Base-by-base conservation (phyloP, 1,140 invertebrate species). In the Coboldia fuscipes region DNA sequence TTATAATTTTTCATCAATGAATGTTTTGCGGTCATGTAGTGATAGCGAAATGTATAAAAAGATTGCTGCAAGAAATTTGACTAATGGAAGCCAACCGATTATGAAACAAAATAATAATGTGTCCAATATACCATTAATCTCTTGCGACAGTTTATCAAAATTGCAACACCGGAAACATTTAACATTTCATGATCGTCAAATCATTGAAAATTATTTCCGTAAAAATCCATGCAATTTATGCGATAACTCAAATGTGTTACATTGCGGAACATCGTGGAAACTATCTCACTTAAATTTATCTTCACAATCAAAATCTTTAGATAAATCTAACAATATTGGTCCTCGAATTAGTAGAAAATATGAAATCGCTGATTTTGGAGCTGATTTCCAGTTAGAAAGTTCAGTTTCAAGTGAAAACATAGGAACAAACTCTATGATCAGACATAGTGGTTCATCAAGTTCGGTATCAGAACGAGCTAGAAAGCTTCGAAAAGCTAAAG, bases 401-500 rank as follows among this genome's bases (percentile, higher is more conserved):
- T 6, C 27, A 29, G 8, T 13, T 10, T 29, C n/a, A 13, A 10
- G 8, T 10, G 9, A 6, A 8, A 13, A 6, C 14, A 13, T 13
- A 8, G 22, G 22, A 7, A 23, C 12, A 23, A 23, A 23, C 22
- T 7, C 22, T 7, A 6, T 12, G 9, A 18, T 14, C 32, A 31
- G 32, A 19, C 31, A 19, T 35, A 21, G 22, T 27, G 19, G 37
- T 8, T 12, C 17, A 44, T 9, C 51, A 50, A 54, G 51, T 7
- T 51, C 51, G 0, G 30, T 54, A 7, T 42, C 54, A 3, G 61
- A 62, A 37, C 53, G 68, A 22, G 64, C 66, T 0, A 46, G 61
- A 1, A 65, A 62, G 36, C 50, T 75, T 2, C 59, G 66, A 39
- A 62, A 61, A 41, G 71, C 71, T 0, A 70, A 68, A 45, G 69